These are phyloP conservation scores for Aphelinus certus DNA, from an alignment of 1,140 invertebrate species.

Conservation along the genomic window DNA sequence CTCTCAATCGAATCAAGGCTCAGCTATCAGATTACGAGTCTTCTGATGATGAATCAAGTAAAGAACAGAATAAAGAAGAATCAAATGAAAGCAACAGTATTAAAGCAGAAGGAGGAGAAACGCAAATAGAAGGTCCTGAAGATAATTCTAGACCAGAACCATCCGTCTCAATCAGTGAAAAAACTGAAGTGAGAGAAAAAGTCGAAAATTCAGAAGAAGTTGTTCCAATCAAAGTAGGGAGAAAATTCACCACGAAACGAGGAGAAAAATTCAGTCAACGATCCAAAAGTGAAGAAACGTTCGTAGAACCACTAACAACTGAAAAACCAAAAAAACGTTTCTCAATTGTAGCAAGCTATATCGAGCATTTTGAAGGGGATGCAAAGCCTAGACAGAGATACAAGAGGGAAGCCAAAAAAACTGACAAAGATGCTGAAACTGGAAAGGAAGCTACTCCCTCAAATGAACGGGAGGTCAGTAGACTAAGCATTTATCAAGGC, in stretches of 20 bases:
- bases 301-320: constrained; percentile 21
- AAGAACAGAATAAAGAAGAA: not conserved
- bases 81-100: not conserved
- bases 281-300: constrained; percentile 38
- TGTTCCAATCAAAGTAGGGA: constrained; percentile 41
- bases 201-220: constrained; percentile 23
- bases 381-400: constrained; percentile 38
- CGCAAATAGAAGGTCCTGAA: constrained; percentile 32
- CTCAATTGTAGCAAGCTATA: constrained; percentile 61
- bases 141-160: constrained; percentile 28
- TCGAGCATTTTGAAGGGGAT: constrained; percentile 60
- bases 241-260: constrained; percentile 35
- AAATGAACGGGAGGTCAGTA: constrained; percentile 66
- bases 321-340: constrained; percentile 56
- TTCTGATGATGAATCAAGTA: constrained; percentile 20
- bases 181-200: constrained; percentile 17
- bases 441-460: constrained; percentile 53
- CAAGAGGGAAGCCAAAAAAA: constrained; percentile 46
- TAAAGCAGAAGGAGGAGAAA: constrained; percentile 27
- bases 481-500: constrained; percentile 39
- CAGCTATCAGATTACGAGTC: constrained; percentile 55
- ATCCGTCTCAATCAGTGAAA: constrained; percentile 4
- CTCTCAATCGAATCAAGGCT: constrained; percentile 58
- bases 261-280: constrained; percentile 38
- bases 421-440: constrained; percentile 46